Percentiles rank a stretch among this genome's conserved stretches.
Evolutionary conservation across 2,113 vertebrate genomes (phyloP).

Genomic region (Eonycteris spelaea): DNA sequence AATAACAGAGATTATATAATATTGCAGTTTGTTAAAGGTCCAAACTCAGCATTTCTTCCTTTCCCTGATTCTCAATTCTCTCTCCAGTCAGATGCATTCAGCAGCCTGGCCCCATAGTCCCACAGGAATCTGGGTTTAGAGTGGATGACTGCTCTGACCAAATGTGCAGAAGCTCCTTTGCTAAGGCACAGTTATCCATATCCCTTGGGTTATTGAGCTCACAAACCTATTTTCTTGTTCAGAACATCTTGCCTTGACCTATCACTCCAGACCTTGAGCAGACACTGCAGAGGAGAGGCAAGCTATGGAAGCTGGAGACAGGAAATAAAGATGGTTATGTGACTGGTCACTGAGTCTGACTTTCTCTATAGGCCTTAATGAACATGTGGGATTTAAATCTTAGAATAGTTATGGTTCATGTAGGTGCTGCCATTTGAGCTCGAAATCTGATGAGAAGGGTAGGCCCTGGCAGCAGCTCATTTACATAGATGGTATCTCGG

Average conservation of each 20-base stretch:
- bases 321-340: not conserved
- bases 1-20: constrained; percentile 26
- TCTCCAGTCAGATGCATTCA: not conserved
- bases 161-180: not conserved
- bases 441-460: not conserved
- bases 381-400: not conserved
- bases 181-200: not conserved
- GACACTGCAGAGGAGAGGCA: not conserved
- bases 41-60: not conserved
- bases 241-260: not conserved
- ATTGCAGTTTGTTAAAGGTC: not conserved
- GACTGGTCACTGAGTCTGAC: not conserved
- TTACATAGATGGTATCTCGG: not conserved
- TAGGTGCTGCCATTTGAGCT: not conserved
- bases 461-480: not conserved
- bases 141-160: not conserved
- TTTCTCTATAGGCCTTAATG: not conserved
- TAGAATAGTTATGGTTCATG: not conserved
- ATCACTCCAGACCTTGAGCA: not conserved
- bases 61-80: not conserved
- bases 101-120: not conserved
- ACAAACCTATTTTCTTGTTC: not conserved
- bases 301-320: not conserved
- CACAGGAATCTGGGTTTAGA: not conserved
- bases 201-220: not conserved